These are phyloP conservation scores for Brenthis hecate DNA, from an alignment of 2,888 invertebrate species.

Conservation along the genomic window DNA sequence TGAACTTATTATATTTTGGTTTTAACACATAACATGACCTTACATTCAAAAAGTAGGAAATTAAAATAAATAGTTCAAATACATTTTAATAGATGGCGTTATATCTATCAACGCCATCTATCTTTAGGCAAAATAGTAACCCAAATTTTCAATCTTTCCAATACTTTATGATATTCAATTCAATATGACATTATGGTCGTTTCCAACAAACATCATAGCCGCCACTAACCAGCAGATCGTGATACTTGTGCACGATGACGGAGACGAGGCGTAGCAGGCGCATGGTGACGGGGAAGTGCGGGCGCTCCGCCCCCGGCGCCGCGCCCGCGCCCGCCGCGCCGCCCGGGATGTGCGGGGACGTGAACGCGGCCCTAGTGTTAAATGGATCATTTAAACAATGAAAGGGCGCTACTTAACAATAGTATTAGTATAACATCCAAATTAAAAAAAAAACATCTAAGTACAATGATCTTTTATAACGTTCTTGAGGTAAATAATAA, in stretches of 20 bases:
- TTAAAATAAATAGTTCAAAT: not conserved
- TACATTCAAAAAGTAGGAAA: not conserved
- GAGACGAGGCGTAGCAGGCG: slow-evolving; percentile 95
- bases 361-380: slow-evolving; percentile 62
- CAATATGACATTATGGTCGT: no score
- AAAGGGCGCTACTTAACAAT: not conserved
- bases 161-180: no score
- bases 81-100: no score
- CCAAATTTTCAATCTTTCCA: no score
- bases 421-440: no score
- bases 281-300: slow-evolving; percentile 98
- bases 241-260: slow-evolving; percentile 96
- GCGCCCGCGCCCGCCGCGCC: slow-evolving; percentile 82
- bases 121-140: no score
- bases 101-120: no score
- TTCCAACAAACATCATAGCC: no score
- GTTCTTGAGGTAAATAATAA: no score
- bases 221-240: slow-evolving; percentile 89
- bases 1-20: no score
- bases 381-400: not conserved
- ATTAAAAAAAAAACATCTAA: no score
- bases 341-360: slow-evolving; percentile 66
- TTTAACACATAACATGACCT: not conserved
- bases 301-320: slow-evolving; percentile 89
- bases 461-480: no score